Evolutionary conservation across 2,888 invertebrate genomes (phyloP).

Genomic region (Aplocera efformata): DNA sequence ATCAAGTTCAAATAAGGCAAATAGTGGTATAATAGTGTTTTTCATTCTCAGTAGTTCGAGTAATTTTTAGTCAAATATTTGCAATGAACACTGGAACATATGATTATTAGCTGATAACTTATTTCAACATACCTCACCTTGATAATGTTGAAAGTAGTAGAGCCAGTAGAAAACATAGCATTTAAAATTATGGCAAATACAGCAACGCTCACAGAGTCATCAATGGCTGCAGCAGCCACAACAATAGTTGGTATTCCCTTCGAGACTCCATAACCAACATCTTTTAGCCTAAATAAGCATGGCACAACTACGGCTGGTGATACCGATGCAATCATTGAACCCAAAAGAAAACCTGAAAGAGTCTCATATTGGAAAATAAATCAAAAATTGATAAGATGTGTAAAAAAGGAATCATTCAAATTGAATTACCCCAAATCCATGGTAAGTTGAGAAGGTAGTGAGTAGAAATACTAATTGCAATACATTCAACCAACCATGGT

Average conservation of each 20-base stretch:
- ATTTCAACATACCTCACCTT: conserved; percentile 77
- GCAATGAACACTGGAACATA: no score
- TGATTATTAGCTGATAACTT: conserved; percentile 5
- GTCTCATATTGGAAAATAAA: background rate
- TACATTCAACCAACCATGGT: conserved; percentile 88
- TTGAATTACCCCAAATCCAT: conserved; percentile 84
- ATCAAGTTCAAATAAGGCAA: background rate
- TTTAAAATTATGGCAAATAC: conserved; percentile 90
- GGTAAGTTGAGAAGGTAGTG: conserved; percentile 86
- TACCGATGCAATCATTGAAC: conserved; percentile 90
- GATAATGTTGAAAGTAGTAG: conserved; percentile 81
- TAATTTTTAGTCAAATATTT: conserved; percentile 3
- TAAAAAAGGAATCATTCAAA: background rate
- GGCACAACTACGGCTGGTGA: conserved; percentile 96
- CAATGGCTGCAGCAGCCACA: conserved; percentile 92
- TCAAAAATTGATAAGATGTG: no score
- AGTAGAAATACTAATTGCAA: conserved; percentile 81
- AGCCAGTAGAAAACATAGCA: conserved; percentile 87
- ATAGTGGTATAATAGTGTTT: background rate
- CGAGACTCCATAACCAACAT: conserved; percentile 87
- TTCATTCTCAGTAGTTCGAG: conserved; percentile 7
- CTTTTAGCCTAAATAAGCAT: conserved; percentile 87
- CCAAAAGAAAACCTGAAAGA: conserved; percentile 82
- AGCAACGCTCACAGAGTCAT: conserved; percentile 94
- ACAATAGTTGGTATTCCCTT: conserved; percentile 94